Evolutionary conservation across 2,113 vertebrate species (phyloP).

Genomic region (Galeopterus variegatus): DNA sequence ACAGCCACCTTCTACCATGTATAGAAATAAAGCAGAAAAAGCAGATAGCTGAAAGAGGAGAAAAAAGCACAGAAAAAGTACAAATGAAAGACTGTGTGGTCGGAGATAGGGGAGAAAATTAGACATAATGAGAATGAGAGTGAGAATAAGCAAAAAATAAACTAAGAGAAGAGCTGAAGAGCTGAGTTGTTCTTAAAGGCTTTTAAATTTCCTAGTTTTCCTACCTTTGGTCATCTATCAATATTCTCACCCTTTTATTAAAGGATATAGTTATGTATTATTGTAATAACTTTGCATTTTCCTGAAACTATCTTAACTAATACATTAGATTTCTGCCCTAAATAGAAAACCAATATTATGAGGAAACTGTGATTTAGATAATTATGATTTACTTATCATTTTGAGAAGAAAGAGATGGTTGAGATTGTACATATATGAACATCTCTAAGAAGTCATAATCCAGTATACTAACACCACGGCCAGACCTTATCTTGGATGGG

Average conservation of each 20-base stretch:
- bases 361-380: background rate
- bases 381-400: background rate
- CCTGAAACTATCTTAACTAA: conserved; percentile 32
- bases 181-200: background rate
- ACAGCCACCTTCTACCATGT: background rate
- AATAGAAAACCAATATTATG: background rate
- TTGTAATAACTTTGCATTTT: conserved; percentile 36
- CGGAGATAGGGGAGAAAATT: background rate
- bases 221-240: background rate
- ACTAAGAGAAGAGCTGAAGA: background rate
- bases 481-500: background rate
- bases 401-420: conserved; percentile 34
- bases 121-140: background rate
- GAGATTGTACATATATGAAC: background rate
- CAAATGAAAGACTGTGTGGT: background rate
- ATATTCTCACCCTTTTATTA: conserved; percentile 35
- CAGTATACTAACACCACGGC: background rate
- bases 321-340: conserved; percentile 3
- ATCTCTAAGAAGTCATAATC: conserved; percentile 37
- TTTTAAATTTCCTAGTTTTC: conserved; percentile 19
- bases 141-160: background rate
- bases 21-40: conserved; percentile 12
- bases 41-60: background rate
- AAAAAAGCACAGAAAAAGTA: background rate
- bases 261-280: conserved; percentile 28